phyloP scores from a whole-genome alignment of 2,888 invertebrate genomes.

The Anoncus sp. region DNA sequence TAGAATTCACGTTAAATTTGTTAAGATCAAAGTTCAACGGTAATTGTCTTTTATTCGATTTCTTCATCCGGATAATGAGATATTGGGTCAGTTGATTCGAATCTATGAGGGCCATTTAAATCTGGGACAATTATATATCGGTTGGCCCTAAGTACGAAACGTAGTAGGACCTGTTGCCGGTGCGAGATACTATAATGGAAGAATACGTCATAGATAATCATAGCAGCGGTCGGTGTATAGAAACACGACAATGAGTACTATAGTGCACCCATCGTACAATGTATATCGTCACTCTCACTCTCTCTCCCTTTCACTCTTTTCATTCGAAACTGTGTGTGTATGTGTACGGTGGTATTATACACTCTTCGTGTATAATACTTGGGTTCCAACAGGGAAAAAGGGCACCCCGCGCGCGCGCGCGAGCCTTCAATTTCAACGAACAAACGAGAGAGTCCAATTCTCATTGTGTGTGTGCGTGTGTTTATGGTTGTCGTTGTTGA shows the following conservation, averaged over 20 bases:
- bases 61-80: too few species aligned
- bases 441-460: constrained; percentile 67
- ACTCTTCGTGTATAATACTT: constrained; percentile 59
- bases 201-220: constrained; percentile 79
- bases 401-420: constrained; percentile 61
- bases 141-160: constrained; percentile 51
- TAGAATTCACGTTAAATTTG: too few species aligned
- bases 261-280: constrained; percentile 42
- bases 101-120: constrained; percentile 34
- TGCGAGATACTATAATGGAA: constrained; percentile 76
- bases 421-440: constrained; percentile 71
- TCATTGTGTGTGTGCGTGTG: constrained; percentile 67
- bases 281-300: constrained; percentile 51
- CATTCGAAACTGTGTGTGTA: constrained; percentile 1
- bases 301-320: constrained; percentile 58
- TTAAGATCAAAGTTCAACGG: too few species aligned
- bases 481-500: constrained; percentile 41
- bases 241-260: constrained; percentile 59
- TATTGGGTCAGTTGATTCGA: too few species aligned
- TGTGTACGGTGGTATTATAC: constrained; percentile 8
- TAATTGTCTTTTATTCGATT: too few species aligned
- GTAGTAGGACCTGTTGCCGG: constrained; percentile 80
- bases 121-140: constrained; percentile 22
- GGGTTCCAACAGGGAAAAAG: constrained; percentile 67
- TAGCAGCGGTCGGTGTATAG: constrained; percentile 60